Conservation (phyloP, 1,140 invertebrate species). For the Triops cancriformis region DNA sequence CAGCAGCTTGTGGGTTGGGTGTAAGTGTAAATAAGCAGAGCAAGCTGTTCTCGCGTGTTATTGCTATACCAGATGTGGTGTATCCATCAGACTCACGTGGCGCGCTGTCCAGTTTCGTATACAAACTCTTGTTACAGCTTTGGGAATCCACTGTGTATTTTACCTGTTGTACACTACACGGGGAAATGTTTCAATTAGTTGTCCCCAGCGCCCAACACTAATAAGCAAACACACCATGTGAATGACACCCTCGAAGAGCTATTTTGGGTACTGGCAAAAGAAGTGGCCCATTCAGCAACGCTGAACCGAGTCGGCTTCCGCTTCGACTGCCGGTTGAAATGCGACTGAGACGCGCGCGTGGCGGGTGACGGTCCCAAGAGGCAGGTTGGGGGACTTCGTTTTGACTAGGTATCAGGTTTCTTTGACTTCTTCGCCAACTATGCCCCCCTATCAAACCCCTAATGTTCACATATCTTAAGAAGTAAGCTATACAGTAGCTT, state of each 20-base stretch:
- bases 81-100: neutral
- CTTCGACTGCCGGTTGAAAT: neutral
- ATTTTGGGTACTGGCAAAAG: neutral
- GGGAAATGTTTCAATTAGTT: neutral
- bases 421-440: neutral
- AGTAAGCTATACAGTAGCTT: neutral
- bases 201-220: neutral
- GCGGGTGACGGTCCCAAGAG: neutral
- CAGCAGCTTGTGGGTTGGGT: neutral
- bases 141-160: neutral
- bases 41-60: neutral
- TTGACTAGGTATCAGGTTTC: neutral
- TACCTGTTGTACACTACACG: neutral
- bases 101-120: neutral
- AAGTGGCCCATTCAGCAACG: neutral
- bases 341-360: neutral
- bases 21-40: neutral
- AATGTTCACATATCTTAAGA: neutral
- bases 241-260: neutral
- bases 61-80: neutral
- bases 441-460: neutral
- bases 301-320: neutral
- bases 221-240: neutral
- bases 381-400: neutral
- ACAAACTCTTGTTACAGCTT: neutral